Evolutionary conservation across 2,113 vertebrate genomes (phyloP), one percentile per base, ranked within the genome.

Genomic region (Ginglymostoma cirratum): DNA sequence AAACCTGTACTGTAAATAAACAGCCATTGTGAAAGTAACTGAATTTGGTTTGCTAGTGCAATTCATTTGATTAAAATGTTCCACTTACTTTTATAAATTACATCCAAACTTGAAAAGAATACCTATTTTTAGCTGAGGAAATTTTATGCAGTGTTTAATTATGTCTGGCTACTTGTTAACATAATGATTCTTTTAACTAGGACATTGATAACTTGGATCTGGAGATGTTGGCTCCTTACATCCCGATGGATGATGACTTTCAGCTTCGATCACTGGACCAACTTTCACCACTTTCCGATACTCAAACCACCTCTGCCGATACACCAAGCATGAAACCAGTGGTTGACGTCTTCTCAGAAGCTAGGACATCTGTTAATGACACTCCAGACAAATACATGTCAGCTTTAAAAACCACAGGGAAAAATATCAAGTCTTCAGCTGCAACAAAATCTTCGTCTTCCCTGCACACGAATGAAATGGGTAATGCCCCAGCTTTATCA

Each of bases 171-270:
- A 24, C 52, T 61, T 90, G 52, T 61, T 90, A 70, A 55, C 83
- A 2, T 83, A 96, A 96, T 87, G 30, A 55, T 96, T 52, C 3
- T 42, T 76, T 96, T 69, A 96, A 97, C 45, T 95, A 98, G 98
- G 98, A 98, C 96, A 98, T 97, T 0, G 98, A 99, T 61, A 97
- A 97, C 97, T 97, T 99, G 96, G 99, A 99, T 96, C 97, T 99
- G 97, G 99, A 99, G 97, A 99, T 99, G 99, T 97, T 99, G 95
- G 99, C 99, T 93, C 99, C 99, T 21, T 99, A 99, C 96, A 99
- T 99, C 97, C 98, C 99, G 67, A 99, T 99, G 99, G 99, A 99
- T 66, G 99, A 99, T 24, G 99, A 99, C 96, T 99, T 99, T 97
- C 99, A 99, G 98, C 97, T 99, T 96, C 98, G 98, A 70, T 98